Base-by-base conservation (phyloP, 2,888 invertebrate species). In the Phortica magna region DNA sequence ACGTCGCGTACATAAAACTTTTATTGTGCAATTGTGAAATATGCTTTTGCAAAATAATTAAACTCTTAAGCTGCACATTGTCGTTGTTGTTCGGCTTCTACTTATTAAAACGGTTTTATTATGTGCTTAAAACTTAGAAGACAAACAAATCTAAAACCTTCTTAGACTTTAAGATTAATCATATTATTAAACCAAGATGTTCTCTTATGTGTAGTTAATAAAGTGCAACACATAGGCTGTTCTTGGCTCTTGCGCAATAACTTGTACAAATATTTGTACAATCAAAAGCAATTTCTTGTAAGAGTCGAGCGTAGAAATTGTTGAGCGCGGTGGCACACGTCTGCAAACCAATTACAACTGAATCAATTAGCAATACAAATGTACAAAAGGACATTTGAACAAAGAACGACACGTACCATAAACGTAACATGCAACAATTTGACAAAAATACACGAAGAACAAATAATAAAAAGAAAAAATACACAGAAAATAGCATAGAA, bases 331-430 rank as follows among this genome's bases (percentile, higher is more conserved):
- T 31, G 65, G 12, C 39, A 39, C 10, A 6, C 14, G 12, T 22
- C 19, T 39, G 31, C 65, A 17, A 65, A 71, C 19, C 78, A 82
- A 80, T 79, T 83, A 78, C 77, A 80, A 77, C 19, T 72, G 75
- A 83, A 83, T 83, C 82, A 82, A 80, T 79, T 80, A 80, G 80
- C 77, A 79, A 73, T 79, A 76, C 75, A 78, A 77, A 79, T 61
- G 61, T 57, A 67, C 73, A 55, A 48, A 61, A 22, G 17, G 80
- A 77, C 78, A 77, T 73, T 71, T 75, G 73, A 64, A 22, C 64
- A 68, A 81, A 79, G 74, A 81, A 80, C 74, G 80, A 75, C 79
- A 84, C 81, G 83, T 83, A 76, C 61, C 77, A 80, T 70, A 75
- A 79, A 71, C 78, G 78, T 73, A 76, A 61, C 68, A 57, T 59